Base-by-base conservation (phyloP, 2,888 invertebrate genomes). In the Lamproptera curius region DNA sequence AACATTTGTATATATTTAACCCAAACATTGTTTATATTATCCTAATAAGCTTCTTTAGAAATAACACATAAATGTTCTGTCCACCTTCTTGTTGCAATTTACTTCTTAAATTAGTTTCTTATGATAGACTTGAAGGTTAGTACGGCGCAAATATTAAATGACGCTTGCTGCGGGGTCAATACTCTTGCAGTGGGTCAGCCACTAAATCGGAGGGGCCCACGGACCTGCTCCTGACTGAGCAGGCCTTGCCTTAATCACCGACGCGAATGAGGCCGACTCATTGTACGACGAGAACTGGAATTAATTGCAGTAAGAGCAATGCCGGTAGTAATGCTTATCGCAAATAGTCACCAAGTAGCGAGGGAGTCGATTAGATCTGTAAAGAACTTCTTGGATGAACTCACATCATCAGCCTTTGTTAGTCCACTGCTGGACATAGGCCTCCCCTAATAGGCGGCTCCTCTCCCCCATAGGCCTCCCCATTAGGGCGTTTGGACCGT, bases 161-260 rank as follows among this genome's bases (percentile, higher is more conserved):
- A 59, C 57, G 52, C 58, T 52, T 52, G 48, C 53, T 16, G 13
- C 39, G 57, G 63, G 66, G 66, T 66, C 65, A 66, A 65, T 57
- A 80, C 69, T 73, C 83, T 55, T 71, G 55, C 70, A 82, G 79
- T 82, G 65, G 81, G 80, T 81, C 82, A 79, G 65, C 65, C 62
- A 65, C 66, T 67, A 67, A 58, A 59, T 55, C 59, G 55, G 52
- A 54, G 59, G 65, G 54, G 62, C 64, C 70, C 62, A 65, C 58
- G 59, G 62, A 65, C 62, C 63, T 62, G 60, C 67, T 63, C 66
- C 62, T 62, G 35, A 28, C 61, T 57, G 56, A 43, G 42, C 47
- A 58, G 60, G 58, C 54, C 61, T 50, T 50, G 57, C 57, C 61
- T 62, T 57, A 55, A 50, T 44, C 31, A 44, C 31, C 36, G 15